phyloP scores from a whole-genome alignment of 2,113 vertebrate genomes.

The Ovis aries region ARS-UI_Ramb_v3.0 NC_056057.1:46082501-46083000 shows the following conservation, averaged over 20 bases:
- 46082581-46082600: conserved; percentile 1
- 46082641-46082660: neutral
- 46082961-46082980: neutral
- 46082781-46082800: neutral
- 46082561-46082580: neutral
- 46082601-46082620: conserved; percentile 9
- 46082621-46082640: neutral
- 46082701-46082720: neutral
- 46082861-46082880: neutral
- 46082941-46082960: neutral
- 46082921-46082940: neutral
- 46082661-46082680: neutral
- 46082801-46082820: neutral
- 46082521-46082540: conserved; percentile 14
- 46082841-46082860: neutral
- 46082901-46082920: neutral
- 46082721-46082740: neutral
- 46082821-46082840: neutral
- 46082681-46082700: neutral
- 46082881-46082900: neutral
- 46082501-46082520: conserved; percentile 36
- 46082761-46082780: neutral
- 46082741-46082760: neutral
- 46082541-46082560: conserved; percentile 32
- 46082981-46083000: neutral